Conservation (phyloP, 2,113 vertebrate species). For the Callipepla squamata region DNA sequence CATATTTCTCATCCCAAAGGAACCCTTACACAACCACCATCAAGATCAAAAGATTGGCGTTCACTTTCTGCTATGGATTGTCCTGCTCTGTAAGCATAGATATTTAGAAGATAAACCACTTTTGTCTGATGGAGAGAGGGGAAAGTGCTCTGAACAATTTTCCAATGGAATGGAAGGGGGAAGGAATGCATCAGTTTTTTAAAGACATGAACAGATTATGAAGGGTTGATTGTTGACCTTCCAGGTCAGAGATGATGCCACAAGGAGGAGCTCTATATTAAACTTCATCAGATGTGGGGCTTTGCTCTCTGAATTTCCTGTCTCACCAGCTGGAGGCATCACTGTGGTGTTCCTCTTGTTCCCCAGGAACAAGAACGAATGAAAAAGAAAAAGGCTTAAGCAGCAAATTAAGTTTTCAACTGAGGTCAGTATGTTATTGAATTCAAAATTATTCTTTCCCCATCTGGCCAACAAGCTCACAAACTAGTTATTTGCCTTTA, state of each 20-base stretch:
- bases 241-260: neutral
- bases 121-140: neutral
- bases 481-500: neutral
- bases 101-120: neutral
- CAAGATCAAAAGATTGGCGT: neutral
- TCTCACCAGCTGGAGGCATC: too few species aligned
- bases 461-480: neutral
- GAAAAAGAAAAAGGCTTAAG: neutral
- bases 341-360: too few species aligned
- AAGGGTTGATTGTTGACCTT: neutral
- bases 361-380: neutral
- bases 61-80: neutral
- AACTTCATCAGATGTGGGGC: neutral
- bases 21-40: neutral
- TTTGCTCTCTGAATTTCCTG: neutral
- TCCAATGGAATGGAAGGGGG: neutral
- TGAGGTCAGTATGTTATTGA: neutral
- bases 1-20: neutral
- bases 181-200: too few species aligned
- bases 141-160: neutral
- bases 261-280: constrained; percentile 28
- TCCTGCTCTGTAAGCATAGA: neutral
- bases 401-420: neutral
- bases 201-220: neutral
- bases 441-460: neutral